These are phyloP conservation scores for Podilymbus podiceps DNA, from an alignment of 2,113 vertebrate species.

Conservation along the genomic window DNA sequence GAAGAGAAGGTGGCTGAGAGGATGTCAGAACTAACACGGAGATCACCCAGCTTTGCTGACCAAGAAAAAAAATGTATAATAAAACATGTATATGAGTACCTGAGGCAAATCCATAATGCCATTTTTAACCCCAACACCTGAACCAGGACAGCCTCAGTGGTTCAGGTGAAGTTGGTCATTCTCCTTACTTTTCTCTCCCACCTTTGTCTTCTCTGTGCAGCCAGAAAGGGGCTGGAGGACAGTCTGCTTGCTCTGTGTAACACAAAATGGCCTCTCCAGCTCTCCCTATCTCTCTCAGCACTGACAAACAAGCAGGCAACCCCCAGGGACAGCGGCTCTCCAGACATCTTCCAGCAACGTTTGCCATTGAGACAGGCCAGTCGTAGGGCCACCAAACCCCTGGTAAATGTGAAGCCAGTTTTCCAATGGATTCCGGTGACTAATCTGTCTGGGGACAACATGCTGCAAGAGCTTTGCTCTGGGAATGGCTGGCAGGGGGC, in stretches of 20 bases:
- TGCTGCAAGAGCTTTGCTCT: accelerated
- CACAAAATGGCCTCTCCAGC: not conserved
- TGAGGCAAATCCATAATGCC: not conserved
- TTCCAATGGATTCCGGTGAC: not conserved
- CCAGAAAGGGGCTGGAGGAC: not conserved
- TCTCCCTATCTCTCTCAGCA: not conserved
- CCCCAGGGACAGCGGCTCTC: not conserved
- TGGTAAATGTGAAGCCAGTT: not conserved
- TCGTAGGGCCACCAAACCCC: not conserved
- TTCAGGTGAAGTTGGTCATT: not conserved
- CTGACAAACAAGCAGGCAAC: not conserved
- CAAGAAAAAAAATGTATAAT: not conserved
- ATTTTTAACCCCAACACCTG: not conserved
- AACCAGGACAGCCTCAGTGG: not conserved
- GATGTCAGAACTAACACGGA: not conserved
- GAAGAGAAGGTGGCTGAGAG: not conserved
- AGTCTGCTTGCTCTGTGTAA: not conserved
- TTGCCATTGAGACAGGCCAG: not conserved
- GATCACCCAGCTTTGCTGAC: not conserved
- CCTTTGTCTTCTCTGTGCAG: accelerated
- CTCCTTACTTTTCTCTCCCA: not conserved
- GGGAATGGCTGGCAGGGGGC: not conserved
- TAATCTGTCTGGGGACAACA: not conserved
- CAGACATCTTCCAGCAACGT: not conserved
- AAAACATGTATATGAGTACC: not conserved